Evolutionary conservation across 2,113 vertebrate genomes (phyloP).

Genomic region (Ramphastos sulfuratus): DNA sequence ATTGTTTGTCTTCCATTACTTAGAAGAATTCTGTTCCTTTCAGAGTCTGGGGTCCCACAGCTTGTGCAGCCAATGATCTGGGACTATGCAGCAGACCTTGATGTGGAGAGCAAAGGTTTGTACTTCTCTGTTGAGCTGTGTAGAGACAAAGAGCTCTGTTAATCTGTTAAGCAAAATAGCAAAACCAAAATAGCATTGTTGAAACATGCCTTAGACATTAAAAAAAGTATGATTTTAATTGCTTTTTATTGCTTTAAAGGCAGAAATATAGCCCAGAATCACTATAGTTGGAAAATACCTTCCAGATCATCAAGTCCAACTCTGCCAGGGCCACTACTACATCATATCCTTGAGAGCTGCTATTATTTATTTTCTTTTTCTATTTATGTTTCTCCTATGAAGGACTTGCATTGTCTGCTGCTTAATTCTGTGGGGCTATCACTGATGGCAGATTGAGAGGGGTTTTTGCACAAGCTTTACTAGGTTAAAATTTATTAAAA

Average conservation of each 20-base stretch:
- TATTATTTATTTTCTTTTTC: not conserved
- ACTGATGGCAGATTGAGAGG: not conserved
- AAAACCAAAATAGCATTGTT: not conserved
- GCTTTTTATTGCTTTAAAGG: not conserved
- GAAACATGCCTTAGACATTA: not conserved
- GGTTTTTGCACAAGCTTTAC: not conserved
- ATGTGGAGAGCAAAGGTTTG: slow-evolving; percentile 85
- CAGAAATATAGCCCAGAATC: not conserved
- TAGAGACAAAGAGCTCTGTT: not conserved
- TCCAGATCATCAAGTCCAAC: no score
- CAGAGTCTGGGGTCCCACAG: slow-evolving; percentile 86
- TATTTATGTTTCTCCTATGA: not conserved
- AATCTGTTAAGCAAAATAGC: not conserved
- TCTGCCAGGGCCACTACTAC: no score
- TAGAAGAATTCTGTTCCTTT: not conserved
- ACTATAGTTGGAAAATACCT: no score
- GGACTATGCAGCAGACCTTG: slow-evolving; percentile 88
- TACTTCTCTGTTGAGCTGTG: not conserved
- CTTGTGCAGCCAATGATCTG: slow-evolving; percentile 93
- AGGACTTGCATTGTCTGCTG: not conserved
- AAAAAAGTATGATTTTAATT: not conserved
- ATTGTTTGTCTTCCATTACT: not conserved
- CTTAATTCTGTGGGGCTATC: not conserved
- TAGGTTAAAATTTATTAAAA: not conserved
- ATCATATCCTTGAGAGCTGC: not conserved